phyloP scores from a whole-genome alignment of 1,140 invertebrate species.

The Papilio machaon region DNA sequence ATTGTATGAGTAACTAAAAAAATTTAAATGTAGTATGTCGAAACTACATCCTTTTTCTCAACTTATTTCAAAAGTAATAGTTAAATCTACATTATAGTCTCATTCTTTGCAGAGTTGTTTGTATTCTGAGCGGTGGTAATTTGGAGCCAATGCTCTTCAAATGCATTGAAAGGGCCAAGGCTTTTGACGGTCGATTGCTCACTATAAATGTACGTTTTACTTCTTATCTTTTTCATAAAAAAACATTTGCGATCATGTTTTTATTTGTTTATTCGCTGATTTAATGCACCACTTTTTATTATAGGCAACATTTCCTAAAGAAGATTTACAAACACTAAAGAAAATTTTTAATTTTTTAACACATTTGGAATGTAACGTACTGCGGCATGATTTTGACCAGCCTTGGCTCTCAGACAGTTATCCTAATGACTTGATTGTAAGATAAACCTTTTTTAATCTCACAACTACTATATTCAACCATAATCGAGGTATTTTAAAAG shows the following conservation, averaged over 20 bases:
- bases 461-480: background rate
- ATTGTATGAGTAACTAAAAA: too few relatives aligned
- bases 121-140: conserved; percentile 86
- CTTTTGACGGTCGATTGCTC: conserved; percentile 85
- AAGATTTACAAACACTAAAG: conserved; percentile 8
- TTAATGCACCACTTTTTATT: conserved; percentile 18
- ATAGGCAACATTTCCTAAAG: conserved; percentile 41
- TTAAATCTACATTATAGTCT: conserved; percentile 7
- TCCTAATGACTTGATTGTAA: conserved; percentile 44
- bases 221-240: background rate
- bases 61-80: background rate
- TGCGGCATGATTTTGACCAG: conserved; percentile 35
- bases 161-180: conserved; percentile 85
- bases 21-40: too few relatives aligned
- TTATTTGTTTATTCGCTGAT: background rate
- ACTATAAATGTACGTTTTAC: conserved; percentile 83
- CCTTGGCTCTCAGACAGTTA: conserved; percentile 41
- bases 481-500: background rate
- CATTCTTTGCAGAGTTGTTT: conserved; percentile 82
- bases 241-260: background rate
- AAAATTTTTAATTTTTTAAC: conserved; percentile 44
- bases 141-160: conserved; percentile 86
- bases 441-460: background rate
- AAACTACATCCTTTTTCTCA: too few relatives aligned
- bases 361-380: conserved; percentile 45